A percentile compares a stretch with the other conserved stretches of the same genome.
Conservation (phyloP, 1,140 invertebrate species). For the Drepana arcuata region DNA sequence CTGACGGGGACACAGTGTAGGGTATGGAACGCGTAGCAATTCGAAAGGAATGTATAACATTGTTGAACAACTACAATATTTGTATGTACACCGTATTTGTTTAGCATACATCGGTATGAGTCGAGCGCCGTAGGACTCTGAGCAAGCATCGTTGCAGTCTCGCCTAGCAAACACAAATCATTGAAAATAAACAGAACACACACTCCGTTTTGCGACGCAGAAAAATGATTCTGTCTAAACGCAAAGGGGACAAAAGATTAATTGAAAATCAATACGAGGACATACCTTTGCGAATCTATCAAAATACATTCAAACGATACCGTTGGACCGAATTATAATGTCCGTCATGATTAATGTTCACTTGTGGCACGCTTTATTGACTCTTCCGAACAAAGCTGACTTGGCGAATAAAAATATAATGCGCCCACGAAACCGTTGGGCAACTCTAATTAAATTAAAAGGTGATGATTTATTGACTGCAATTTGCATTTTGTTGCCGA, state of each 20-base stretch:
- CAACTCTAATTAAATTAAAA: conserved; percentile 14
- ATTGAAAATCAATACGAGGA: conserved; percentile 61
- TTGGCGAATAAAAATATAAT: conserved; percentile 21
- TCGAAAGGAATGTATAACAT: conserved; percentile 34
- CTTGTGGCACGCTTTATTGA: conserved; percentile 37
- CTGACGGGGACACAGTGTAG: no score
- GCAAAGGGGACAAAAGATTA: conserved; percentile 57
- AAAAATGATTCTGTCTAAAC: conserved; percentile 42
- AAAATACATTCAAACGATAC: conserved; percentile 46
- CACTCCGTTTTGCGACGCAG: conserved; percentile 19
- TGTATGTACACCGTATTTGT: conserved; percentile 36
- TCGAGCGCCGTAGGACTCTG: conserved; percentile 19
- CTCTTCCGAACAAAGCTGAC: conserved; percentile 21
- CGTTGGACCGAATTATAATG: conserved; percentile 33
- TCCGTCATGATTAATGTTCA: conserved; percentile 42
- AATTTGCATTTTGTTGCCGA: conserved; percentile 3
- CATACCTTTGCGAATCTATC: conserved; percentile 57
- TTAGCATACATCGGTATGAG: conserved; percentile 27
- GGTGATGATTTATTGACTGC: conserved; percentile 8
- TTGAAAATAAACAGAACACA: conserved; percentile 36
- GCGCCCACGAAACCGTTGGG: conserved; percentile 11
- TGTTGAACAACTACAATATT: conserved; percentile 39
- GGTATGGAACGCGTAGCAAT: no score
- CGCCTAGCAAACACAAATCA: conserved; percentile 26
- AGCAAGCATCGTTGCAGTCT: conserved; percentile 18